These are phyloP conservation scores for Athene noctua DNA, from an alignment of 2,113 vertebrate species.

Conservation along the genomic window DNA sequence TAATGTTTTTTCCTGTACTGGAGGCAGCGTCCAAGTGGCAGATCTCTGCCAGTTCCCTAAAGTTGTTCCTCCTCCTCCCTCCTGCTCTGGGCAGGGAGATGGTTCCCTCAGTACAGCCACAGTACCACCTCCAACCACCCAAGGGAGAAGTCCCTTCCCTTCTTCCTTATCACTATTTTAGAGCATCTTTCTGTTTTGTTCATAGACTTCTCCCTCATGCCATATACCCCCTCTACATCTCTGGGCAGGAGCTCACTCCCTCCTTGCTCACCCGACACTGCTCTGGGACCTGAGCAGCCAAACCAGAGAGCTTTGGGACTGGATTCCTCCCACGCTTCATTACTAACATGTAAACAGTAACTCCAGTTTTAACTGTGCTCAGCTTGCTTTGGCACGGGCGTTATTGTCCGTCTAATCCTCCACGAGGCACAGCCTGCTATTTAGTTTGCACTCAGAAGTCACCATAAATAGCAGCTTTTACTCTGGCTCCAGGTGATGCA, in stretches of 20 bases:
- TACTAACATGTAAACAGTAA: neutral
- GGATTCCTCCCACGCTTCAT: neutral
- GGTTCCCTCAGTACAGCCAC: neutral
- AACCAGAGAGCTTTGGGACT: neutral
- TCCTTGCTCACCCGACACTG: fast-evolving
- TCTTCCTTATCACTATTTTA: neutral
- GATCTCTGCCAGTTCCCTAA: constrained; percentile 17
- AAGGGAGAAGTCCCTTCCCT: neutral
- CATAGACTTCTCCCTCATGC: neutral
- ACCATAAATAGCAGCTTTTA: neutral
- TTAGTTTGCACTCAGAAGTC: neutral
- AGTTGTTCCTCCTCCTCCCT: neutral
- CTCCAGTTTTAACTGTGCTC: neutral
- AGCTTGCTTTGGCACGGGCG: neutral
- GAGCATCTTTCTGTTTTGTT: neutral
- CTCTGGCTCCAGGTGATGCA: neutral
- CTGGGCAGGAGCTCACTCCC: neutral
- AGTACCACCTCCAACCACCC: neutral
- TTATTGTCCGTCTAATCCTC: neutral
- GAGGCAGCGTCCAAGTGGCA: neutral
- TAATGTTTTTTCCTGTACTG: constrained; percentile 14
- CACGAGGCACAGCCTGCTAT: neutral
- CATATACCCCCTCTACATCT: neutral
- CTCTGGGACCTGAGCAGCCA: neutral
- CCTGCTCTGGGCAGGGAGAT: neutral